Conservation (phyloP, 92 coral and sea anemone species). For the Palythoa heliodiscus region DNA sequence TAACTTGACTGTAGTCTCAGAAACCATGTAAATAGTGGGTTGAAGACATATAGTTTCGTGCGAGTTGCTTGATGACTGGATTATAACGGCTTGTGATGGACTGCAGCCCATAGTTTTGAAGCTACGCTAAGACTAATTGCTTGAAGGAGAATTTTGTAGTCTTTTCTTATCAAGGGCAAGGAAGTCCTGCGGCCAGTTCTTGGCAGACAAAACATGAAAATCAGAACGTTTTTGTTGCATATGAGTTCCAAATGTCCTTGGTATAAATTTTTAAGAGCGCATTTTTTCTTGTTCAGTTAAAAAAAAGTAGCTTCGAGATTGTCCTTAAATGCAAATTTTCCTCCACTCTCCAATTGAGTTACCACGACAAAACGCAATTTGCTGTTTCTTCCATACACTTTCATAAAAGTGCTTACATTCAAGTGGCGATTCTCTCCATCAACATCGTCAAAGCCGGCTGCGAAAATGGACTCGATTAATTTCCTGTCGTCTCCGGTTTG, state of each 20-base stretch:
- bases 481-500: conserved; percentile 20
- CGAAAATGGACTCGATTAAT: not conserved
- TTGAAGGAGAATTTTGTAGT: not conserved
- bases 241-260: not conserved
- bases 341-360: not conserved
- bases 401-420: not conserved
- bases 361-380: not conserved
- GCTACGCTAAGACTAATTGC: not conserved
- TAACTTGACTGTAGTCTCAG: conserved; percentile 82
- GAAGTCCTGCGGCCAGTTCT: not conserved
- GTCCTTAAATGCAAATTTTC: not conserved
- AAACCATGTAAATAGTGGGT: conserved; percentile 95
- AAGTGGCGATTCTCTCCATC: not conserved
- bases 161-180: not conserved
- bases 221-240: not conserved
- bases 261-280: not conserved
- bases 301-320: not conserved
- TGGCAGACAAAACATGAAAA: not conserved
- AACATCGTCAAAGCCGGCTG: not conserved
- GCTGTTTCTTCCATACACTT: not conserved
- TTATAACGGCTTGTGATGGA: conserved; percentile 89
- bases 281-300: not conserved
- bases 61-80: conserved; percentile 60
- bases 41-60: conserved; percentile 78
- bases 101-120: conserved; percentile 78